phyloP scores from a whole-genome alignment of 2,888 invertebrate species.

The Mongoloraphidia duomilia region DNA sequence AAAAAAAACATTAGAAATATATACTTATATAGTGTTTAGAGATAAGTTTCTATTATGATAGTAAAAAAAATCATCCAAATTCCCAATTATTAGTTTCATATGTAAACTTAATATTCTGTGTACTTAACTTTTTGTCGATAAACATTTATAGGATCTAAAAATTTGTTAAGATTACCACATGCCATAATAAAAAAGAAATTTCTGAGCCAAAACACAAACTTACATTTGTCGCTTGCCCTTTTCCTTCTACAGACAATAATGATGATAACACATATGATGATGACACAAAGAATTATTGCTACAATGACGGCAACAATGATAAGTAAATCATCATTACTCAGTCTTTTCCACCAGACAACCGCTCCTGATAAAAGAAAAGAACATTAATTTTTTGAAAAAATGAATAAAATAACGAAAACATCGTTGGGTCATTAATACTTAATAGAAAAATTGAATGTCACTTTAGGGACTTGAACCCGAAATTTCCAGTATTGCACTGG shows the following conservation, averaged over 20 bases:
- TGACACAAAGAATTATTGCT: constrained; percentile 48
- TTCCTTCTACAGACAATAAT: constrained; percentile 74
- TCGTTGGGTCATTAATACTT: no score
- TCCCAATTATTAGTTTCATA: no score
- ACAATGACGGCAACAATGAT: constrained; percentile 57
- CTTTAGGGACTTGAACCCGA: no score
- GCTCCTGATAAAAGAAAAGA: constrained; percentile 41
- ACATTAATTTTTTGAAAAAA: background rate
- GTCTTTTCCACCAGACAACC: constrained; percentile 63
- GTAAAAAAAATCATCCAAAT: no score
- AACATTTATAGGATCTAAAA: background rate
- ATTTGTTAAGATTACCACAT: background rate
- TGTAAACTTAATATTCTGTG: no score
- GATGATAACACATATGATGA: constrained; percentile 72
- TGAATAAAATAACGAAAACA: no score
- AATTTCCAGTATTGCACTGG: no score
- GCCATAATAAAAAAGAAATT: background rate
- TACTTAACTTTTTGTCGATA: no score
- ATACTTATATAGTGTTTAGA: no score
- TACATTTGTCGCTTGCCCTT: constrained; percentile 69
- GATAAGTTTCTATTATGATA: no score
- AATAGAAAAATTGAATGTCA: no score
- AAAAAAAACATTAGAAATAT: no score
- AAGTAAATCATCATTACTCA: constrained; percentile 64
- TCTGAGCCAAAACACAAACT: constrained; percentile 29